Evolutionary conservation across 2,888 invertebrate species (phyloP).

Genomic region (Tupiocoris notatus): DNA sequence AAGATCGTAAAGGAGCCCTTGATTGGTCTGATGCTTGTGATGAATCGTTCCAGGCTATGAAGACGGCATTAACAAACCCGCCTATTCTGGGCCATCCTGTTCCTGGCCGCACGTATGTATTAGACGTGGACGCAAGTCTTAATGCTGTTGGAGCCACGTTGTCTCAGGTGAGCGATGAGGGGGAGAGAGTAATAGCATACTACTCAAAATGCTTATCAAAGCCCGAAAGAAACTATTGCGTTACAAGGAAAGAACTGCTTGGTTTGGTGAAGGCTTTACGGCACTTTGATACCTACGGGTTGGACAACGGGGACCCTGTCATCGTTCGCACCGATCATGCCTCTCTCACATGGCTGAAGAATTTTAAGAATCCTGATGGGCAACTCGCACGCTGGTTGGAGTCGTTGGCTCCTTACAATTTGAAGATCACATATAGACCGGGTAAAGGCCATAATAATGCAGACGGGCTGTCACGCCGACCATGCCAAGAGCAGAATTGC

Average conservation of each 20-base stretch:
- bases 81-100: background rate
- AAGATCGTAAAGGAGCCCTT: background rate
- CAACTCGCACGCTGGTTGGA: constrained; percentile 51
- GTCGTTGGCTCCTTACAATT: constrained; percentile 51
- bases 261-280: background rate
- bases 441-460: constrained; percentile 49
- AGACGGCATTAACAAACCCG: background rate
- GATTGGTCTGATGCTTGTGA: background rate
- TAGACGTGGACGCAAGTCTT: background rate
- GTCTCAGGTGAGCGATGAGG: background rate
- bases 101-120: background rate
- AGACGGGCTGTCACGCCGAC: constrained; percentile 49
- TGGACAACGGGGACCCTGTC: background rate
- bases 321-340: constrained; percentile 8
- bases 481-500: constrained; percentile 26
- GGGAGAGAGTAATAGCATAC: background rate
- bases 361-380: constrained; percentile 2
- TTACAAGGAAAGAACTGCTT: too few relatives aligned
- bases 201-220: background rate
- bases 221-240: background rate
- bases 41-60: background rate
- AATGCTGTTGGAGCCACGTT: background rate
- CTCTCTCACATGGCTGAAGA: background rate
- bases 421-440: constrained; percentile 49
- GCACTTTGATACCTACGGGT: background rate